Conservation (phyloP, 1,140 invertebrate species). For the Calephelis nemesis region DNA sequence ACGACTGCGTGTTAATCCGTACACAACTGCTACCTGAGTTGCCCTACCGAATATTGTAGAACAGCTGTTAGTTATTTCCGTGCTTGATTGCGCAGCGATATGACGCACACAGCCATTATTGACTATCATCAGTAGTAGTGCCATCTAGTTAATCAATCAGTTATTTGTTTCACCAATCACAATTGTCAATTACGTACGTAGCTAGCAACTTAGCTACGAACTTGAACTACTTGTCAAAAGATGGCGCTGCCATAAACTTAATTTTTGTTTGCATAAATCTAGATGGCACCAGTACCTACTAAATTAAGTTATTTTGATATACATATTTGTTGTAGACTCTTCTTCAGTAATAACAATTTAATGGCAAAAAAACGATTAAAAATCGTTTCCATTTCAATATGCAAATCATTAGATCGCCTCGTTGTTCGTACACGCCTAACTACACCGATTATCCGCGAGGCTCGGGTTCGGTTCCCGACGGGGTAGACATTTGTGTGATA, state of each 20-base stretch:
- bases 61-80: constrained; percentile 78
- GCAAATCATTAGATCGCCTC: no score
- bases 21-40: constrained; percentile 69
- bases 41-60: constrained; percentile 76
- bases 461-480: no score
- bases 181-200: neutral
- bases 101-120: constrained; percentile 69
- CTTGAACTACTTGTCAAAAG: neutral
- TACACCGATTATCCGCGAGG: no score
- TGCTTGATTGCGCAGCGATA: constrained; percentile 71
- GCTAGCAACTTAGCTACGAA: neutral
- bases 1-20: constrained; percentile 61
- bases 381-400: no score
- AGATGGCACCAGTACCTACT: neutral
- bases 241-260: neutral
- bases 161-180: neutral
- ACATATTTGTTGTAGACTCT: no score
- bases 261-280: neutral
- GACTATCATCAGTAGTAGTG: constrained; percentile 41
- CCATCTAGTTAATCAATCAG: constrained; percentile 28
- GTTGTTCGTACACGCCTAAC: no score
- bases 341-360: no score
- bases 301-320: no score
- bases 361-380: no score
- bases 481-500: no score